Evolutionary conservation across 2,113 vertebrate genomes (phyloP).

Genomic region (Trematomus loennbergii): DNA sequence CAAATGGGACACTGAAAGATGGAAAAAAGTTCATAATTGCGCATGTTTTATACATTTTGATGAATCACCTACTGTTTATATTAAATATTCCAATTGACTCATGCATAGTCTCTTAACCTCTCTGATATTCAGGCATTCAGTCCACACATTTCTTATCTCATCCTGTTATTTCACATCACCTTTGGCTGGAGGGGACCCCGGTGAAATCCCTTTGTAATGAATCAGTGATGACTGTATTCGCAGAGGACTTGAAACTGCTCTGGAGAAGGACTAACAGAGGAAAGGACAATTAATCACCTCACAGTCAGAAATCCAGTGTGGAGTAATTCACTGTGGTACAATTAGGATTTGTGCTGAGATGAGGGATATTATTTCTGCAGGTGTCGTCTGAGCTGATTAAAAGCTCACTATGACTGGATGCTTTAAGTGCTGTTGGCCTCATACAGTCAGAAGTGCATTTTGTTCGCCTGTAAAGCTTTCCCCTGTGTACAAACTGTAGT

Average conservation of each 20-base stretch:
- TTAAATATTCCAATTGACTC: neutral
- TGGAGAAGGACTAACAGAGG: neutral
- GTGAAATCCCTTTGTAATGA: constrained; percentile 26
- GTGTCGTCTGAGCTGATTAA: constrained; percentile 46
- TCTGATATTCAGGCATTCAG: neutral
- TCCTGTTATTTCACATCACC: constrained; percentile 39
- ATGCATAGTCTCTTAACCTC: neutral
- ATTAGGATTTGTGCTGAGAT: constrained; percentile 45
- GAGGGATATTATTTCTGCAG: constrained; percentile 47
- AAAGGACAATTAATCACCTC: constrained; percentile 38
- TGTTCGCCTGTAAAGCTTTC: constrained; percentile 19
- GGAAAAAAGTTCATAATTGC: too few species aligned
- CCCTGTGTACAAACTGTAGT: constrained; percentile 7
- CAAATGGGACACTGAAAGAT: neutral
- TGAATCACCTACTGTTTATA: neutral
- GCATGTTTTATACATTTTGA: too few species aligned
- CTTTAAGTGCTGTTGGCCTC: constrained; percentile 18
- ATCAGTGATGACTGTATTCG: too few species aligned
- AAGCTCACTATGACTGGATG: constrained; percentile 37
- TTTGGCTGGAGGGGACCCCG: constrained; percentile 35
- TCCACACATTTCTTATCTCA: neutral
- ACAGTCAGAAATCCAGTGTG: constrained; percentile 35
- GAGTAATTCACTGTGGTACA: constrained; percentile 25
- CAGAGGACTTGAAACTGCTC: neutral
- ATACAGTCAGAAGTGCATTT: constrained; percentile 13